Evolutionary conservation across 2,888 invertebrate genomes (phyloP).

Genomic region (Acrobasis suavella): DNA sequence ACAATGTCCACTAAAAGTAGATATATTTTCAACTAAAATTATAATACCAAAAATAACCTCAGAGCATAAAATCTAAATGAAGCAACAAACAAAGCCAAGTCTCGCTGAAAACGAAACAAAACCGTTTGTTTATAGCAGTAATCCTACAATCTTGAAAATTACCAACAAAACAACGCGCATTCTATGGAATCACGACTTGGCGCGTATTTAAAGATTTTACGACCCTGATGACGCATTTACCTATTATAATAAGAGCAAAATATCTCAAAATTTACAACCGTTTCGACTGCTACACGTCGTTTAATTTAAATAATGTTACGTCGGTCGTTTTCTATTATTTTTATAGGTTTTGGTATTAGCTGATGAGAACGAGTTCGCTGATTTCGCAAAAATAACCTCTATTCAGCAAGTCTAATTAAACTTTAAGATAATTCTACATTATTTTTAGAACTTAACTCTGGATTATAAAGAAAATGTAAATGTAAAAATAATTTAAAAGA

Average conservation of each 20-base stretch:
- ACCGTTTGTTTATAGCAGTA: constrained; percentile 2
- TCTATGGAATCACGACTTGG: constrained; percentile 5
- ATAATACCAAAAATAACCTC: background rate
- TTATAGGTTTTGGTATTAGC: background rate
- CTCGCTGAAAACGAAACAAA: constrained; percentile 20
- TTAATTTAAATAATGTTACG: constrained; percentile 28
- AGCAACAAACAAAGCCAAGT: background rate
- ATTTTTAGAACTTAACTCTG: too few relatives aligned
- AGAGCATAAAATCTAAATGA: constrained; percentile 3
- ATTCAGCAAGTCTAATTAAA: background rate
- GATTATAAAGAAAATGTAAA: too few relatives aligned
- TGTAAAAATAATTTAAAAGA: too few relatives aligned
- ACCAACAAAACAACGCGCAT: constrained; percentile 5
- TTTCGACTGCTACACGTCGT: constrained; percentile 15
- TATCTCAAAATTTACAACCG: constrained; percentile 18
- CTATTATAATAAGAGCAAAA: constrained; percentile 19
- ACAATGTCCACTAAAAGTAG: too few relatives aligned
- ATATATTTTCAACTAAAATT: too few relatives aligned
- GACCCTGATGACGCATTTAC: constrained; percentile 20
- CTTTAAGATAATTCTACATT: too few relatives aligned
- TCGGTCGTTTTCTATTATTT: constrained; percentile 8
- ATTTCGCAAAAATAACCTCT: background rate
- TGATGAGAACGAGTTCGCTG: background rate
- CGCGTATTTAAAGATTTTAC: constrained; percentile 32
- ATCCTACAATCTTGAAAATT: constrained; percentile 19